Evolutionary conservation across 2,797 vertebrate genomes (phyloP).

Genomic region (Chelon labrosus): DNA sequence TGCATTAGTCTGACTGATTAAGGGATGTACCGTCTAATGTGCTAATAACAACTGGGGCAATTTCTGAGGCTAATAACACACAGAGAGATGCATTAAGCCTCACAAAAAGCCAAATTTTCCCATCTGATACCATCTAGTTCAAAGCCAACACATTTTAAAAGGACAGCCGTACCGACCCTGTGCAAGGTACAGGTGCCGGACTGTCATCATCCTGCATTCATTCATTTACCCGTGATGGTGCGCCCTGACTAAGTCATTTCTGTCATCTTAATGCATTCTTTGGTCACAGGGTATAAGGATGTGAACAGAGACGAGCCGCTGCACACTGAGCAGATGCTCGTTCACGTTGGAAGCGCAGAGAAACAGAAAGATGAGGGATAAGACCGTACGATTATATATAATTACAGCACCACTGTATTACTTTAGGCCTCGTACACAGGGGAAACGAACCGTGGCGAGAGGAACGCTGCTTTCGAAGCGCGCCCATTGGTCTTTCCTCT

Average conservation of each 20-base stretch:
- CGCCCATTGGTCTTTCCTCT: not conserved
- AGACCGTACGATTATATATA: not conserved
- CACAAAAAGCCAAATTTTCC: conserved; percentile 10
- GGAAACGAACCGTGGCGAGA: not conserved
- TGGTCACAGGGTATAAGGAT: conserved; percentile 31
- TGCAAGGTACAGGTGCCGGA: conserved; percentile 37
- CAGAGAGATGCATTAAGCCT: conserved; percentile 7
- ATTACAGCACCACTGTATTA: not conserved
- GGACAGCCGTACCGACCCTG: conserved; percentile 33
- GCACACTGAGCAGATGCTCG: conserved; percentile 15
- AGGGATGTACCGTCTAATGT: not conserved
- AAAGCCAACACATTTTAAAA: conserved; percentile 48
- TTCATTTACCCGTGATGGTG: conserved; percentile 40
- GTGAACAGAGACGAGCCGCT: conserved; percentile 14
- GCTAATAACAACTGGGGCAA: conserved; percentile 8
- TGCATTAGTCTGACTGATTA: conserved; percentile 7
- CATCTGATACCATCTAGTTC: conserved; percentile 40
- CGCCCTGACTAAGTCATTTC: conserved; percentile 39
- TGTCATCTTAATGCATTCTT: conserved; percentile 48
- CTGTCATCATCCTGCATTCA: conserved; percentile 33
- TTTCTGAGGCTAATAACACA: not conserved
- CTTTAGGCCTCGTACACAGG: not conserved
- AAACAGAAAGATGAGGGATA: not conserved
- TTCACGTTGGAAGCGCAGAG: not conserved
- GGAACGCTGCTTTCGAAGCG: not conserved